Evolutionary conservation across 2,888 invertebrate species (phyloP).

Genomic region (Thecophora atra): DNA sequence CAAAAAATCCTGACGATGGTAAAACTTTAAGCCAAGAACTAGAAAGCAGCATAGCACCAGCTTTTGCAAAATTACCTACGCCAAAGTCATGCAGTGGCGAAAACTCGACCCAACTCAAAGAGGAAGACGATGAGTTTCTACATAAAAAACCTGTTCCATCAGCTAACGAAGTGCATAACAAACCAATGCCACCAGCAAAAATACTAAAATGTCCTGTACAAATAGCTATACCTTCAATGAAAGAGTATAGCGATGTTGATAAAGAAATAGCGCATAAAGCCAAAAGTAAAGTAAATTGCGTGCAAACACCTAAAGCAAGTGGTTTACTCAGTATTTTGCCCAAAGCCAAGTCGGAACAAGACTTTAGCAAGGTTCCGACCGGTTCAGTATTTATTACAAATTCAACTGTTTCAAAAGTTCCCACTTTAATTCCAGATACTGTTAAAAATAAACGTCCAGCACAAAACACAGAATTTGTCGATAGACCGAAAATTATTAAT

Average conservation of each 20-base stretch:
- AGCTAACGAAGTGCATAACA: constrained; percentile 45
- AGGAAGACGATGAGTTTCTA: constrained; percentile 73
- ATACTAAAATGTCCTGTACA: constrained; percentile 68
- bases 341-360: constrained; percentile 68
- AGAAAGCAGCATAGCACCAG: constrained; percentile 45
- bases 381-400: neutral
- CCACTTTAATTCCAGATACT: constrained; percentile 65
- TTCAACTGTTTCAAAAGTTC: neutral
- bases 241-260: constrained; percentile 66
- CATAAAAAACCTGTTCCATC: constrained; percentile 69
- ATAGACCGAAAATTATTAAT: constrained; percentile 42
- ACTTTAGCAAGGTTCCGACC: constrained; percentile 48
- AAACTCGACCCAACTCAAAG: constrained; percentile 62
- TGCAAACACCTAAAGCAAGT: constrained; percentile 49
- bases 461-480: constrained; percentile 59
- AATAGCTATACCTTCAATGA: constrained; percentile 76
- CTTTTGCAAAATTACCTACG: constrained; percentile 59
- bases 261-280: constrained; percentile 50
- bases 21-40: constrained; percentile 28
- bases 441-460: constrained; percentile 62
- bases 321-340: constrained; percentile 77
- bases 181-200: constrained; percentile 51
- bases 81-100: constrained; percentile 49
- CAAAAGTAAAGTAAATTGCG: constrained; percentile 36
- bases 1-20: constrained; percentile 46